Evolutionary conservation across 2,888 invertebrate genomes (phyloP), one percentile per base, ranked within the genome.

Genomic region (Mimumesa dahlbomi): DNA sequence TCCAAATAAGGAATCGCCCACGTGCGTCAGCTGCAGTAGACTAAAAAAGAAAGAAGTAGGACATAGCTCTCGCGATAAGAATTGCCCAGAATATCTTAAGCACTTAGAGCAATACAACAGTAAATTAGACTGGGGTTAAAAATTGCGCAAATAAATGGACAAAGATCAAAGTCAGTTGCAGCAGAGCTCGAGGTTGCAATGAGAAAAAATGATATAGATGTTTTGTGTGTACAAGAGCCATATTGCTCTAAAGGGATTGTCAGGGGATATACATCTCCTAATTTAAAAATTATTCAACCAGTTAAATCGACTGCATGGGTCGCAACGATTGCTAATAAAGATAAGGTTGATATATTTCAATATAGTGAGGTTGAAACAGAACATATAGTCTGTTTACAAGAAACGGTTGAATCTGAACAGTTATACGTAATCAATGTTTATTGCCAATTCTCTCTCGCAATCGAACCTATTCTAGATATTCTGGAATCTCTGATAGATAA

Each of bases 181-280:
- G 18, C 4, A 13, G 4, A 36, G 4, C n/a, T 18, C 11, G n/a
- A 29, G 11, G 36, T 9, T 5, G 7, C 7, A 25, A 25, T 25
- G 25, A 3, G 25, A 25, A 7, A 25, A 25, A 3, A 25, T 3
- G 2, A 36, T 2, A 29, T 54, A 21, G 42, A 42, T 13, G 13
- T 54, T 18, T 6, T 54, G 34, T 18, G 6, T 1, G 5, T 54
- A 5, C 54, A 54, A 21, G 54, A 54, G 34, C 54, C 54, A 25
- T 54, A 54, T 13, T 13, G 21, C 0, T 9, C 42, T 22, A 40
- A 40, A 11, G 54, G 54, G 3, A 9, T n/a, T 2, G 19, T 54
- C 19, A 21, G 11, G 9, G 54, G 54, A 3, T 29, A 22, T 22
- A 25, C 36, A 9, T 18, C 6, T 29, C 14, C 31, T 14, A 18